These are phyloP conservation scores for Macheiramphus alcinus DNA, from an alignment of 2,113 vertebrate species.

Conservation along the genomic window DNA sequence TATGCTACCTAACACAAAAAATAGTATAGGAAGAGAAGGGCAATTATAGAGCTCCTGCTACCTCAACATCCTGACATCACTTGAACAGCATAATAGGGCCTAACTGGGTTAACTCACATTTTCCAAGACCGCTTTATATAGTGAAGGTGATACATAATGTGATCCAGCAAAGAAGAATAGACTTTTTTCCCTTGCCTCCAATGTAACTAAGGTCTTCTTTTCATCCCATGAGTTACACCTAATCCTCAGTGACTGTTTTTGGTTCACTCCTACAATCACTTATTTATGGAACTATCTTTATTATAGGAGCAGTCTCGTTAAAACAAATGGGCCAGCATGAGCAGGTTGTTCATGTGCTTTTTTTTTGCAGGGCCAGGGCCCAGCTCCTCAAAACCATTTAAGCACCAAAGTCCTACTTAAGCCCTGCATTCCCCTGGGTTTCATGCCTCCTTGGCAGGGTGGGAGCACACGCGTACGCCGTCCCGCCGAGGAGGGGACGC, in stretches of 20 bases:
- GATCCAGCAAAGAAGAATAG: background rate
- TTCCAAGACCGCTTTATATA: background rate
- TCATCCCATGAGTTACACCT: background rate
- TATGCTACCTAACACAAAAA: background rate
- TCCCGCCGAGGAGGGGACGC: accelerated
- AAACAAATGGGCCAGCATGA: background rate
- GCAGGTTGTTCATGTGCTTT: background rate
- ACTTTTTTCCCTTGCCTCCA: background rate
- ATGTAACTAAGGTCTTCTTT: background rate
- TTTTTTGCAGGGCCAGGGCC: background rate
- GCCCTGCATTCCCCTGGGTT: background rate
- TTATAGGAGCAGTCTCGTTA: background rate
- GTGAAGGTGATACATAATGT: background rate
- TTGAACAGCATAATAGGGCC: background rate
- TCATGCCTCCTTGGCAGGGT: accelerated
- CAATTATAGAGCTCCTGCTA: background rate
- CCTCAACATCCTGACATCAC: background rate
- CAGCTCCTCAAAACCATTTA: background rate
- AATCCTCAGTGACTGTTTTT: background rate
- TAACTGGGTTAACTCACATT: background rate
- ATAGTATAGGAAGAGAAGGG: background rate
- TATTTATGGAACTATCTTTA: background rate
- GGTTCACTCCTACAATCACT: background rate
- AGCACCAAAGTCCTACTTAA: background rate
- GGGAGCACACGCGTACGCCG: accelerated